Conservation (phyloP, 2,888 invertebrate species). For the Chrysolina americana region DNA sequence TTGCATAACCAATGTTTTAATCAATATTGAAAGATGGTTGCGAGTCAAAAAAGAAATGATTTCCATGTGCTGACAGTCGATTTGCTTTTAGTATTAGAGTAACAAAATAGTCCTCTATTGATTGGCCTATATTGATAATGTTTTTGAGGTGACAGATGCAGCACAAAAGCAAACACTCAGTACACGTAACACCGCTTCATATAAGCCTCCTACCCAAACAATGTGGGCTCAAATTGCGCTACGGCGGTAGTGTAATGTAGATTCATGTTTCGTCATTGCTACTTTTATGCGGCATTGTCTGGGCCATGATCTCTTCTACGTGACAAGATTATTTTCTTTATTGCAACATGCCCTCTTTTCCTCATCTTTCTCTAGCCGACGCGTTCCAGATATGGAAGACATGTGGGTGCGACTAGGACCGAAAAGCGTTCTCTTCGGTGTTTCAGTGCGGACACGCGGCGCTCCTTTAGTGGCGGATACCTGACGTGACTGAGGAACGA, state of each 20-base stretch:
- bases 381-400: conserved; percentile 43
- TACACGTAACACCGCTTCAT: not conserved
- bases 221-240: conserved; percentile 16
- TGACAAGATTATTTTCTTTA: conserved; percentile 57
- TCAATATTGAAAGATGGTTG: no score
- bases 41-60: no score
- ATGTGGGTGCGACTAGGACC: conserved; percentile 54
- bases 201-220: conserved; percentile 11
- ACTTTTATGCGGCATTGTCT: conserved; percentile 58
- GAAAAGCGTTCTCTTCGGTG: conserved; percentile 46
- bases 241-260: conserved; percentile 38
- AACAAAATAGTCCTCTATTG: no score
- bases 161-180: not conserved
- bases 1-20: no score
- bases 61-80: no score
- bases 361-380: conserved; percentile 52
- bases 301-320: conserved; percentile 60
- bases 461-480: conserved; percentile 44
- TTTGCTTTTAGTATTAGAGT: no score
- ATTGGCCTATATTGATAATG: no score
- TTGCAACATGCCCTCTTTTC: conserved; percentile 39
- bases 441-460: conserved; percentile 47
- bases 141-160: no score
- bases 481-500: conserved; percentile 3
- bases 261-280: conserved; percentile 56